These are phyloP conservation scores for Mantis religiosa DNA, from an alignment of 2,888 invertebrate species.

Conservation along the genomic window DNA sequence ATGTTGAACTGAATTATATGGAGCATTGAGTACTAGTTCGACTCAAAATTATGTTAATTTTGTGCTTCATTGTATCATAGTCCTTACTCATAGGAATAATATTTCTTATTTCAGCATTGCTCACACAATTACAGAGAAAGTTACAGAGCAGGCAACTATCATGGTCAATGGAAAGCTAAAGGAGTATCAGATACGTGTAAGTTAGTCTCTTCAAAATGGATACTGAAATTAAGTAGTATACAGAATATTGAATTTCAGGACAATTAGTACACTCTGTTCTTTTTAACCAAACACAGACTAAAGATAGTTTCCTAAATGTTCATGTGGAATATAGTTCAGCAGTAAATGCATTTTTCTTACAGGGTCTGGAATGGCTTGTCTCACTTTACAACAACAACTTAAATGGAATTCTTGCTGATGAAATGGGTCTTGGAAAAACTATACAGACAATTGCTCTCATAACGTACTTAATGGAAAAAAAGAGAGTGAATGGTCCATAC, in stretches of 20 bases:
- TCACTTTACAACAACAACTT: slow-evolving; percentile 62
- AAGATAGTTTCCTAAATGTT: background rate
- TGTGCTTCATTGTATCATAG: no score
- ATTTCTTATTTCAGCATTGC: slow-evolving; percentile 44
- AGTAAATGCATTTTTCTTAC: slow-evolving; percentile 10
- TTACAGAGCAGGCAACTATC: slow-evolving; percentile 53
- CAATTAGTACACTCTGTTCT: background rate
- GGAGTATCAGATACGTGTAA: slow-evolving; percentile 53
- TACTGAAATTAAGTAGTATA: background rate
- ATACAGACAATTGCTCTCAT: slow-evolving; percentile 59
- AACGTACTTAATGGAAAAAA: slow-evolving; percentile 59
- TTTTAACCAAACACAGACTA: background rate
- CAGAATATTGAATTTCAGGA: background rate
- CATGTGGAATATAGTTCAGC: background rate
- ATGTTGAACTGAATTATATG: no score
- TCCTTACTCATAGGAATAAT: no score
- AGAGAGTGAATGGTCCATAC: slow-evolving; percentile 58
- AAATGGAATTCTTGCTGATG: slow-evolving; percentile 62
- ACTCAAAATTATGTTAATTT: no score
- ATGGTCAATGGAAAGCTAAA: slow-evolving; percentile 56
- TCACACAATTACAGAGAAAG: slow-evolving; percentile 53
- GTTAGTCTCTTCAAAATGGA: background rate
- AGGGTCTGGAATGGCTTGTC: slow-evolving; percentile 61
- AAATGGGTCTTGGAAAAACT: slow-evolving; percentile 58
- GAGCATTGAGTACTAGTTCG: no score